A percentile compares a stretch with the other conserved stretches of the same genome.
These are phyloP conservation scores for Dioctria linearis DNA, from an alignment of 2,888 invertebrate species.

Conservation along the genomic window DNA sequence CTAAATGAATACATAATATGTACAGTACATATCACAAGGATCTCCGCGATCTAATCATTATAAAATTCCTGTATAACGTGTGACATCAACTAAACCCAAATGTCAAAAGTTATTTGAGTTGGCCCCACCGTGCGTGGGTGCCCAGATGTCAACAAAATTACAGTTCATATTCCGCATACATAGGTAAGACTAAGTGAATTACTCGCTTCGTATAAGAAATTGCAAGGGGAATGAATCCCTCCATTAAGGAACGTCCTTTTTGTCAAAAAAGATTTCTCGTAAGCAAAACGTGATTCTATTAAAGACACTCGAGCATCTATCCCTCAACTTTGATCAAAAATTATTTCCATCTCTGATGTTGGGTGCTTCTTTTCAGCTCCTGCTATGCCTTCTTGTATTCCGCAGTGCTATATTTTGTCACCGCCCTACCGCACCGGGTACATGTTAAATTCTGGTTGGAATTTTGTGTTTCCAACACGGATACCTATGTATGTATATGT, in stretches of 20 bases:
- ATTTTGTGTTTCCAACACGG: too few relatives aligned
- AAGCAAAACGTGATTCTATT: constrained; percentile 51
- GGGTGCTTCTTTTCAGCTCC: neutral
- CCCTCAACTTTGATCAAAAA: constrained; percentile 46
- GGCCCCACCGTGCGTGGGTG: constrained; percentile 23
- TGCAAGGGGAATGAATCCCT: constrained; percentile 24
- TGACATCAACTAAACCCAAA: constrained; percentile 35
- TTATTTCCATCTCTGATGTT: constrained; percentile 25
- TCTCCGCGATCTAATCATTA: neutral
- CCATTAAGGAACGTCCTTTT: constrained; percentile 43
- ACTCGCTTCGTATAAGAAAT: constrained; percentile 10
- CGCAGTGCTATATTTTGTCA: neutral
- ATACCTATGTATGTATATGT: too few relatives aligned
- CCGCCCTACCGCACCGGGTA: neutral
- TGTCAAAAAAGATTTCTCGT: constrained; percentile 41
- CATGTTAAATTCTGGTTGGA: too few relatives aligned
- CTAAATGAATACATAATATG: too few relatives aligned
- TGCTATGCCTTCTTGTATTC: neutral
- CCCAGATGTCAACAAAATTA: constrained; percentile 41
- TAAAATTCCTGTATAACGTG: constrained; percentile 21
- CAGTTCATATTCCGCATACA: constrained; percentile 23
- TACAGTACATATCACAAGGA: too few relatives aligned
- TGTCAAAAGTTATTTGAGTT: constrained; percentile 44
- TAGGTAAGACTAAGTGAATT: constrained; percentile 30
- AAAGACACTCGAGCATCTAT: constrained; percentile 34